These are phyloP conservation scores for Timema podura DNA, from an alignment of 2,888 invertebrate species.

Conservation along the genomic window DNA sequence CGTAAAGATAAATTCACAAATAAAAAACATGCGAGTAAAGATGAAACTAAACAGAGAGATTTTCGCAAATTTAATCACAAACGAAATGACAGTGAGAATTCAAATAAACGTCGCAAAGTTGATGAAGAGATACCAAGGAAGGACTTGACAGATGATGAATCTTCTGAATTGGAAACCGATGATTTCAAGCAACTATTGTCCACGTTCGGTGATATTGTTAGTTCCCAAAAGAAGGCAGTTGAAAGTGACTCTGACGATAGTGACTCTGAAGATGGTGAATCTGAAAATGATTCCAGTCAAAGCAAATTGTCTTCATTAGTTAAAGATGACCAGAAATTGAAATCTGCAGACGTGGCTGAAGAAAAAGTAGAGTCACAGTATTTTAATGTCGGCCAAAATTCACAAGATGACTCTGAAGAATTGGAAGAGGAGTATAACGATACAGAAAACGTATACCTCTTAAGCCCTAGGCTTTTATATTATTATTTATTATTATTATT, in stretches of 20 bases:
- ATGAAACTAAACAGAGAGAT: not conserved
- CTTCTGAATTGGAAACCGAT: constrained; percentile 52
- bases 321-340: no score
- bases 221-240: constrained; percentile 16
- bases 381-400: no score
- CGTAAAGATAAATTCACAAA: not conserved
- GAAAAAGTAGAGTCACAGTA: no score
- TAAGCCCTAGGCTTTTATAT: no score
- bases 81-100: not conserved
- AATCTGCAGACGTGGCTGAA: no score
- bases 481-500: no score
- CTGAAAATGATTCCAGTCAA: no score
- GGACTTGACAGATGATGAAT: constrained; percentile 38
- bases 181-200: constrained; percentile 52
- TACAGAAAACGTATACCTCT: no score
- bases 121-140: not conserved
- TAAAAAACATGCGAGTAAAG: not conserved
- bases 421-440: no score
- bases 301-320: no score
- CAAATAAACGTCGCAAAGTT: not conserved
- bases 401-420: no score
- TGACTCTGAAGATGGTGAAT: constrained; percentile 31
- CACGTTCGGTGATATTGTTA: constrained; percentile 44
- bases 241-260: constrained; percentile 20
- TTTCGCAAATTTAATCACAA: not conserved